Percentiles rank a stretch among this genome's conserved stretches.
Conservation (phyloP, 2,888 invertebrate species). For the Atrina japonica region DNA sequence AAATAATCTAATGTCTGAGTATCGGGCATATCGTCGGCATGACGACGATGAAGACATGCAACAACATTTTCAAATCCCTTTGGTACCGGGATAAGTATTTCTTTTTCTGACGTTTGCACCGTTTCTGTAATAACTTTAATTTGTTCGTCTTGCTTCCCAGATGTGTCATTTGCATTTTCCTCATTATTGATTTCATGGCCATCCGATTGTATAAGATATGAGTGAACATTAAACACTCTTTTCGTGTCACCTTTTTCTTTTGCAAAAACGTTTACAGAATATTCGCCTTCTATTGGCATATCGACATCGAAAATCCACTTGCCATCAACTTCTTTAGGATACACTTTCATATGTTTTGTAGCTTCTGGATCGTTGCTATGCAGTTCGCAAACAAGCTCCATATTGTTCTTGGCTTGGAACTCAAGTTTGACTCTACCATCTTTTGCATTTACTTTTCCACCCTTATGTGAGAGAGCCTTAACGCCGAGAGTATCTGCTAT, state of each 20-base stretch:
- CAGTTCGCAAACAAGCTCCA: slow-evolving; percentile 74
- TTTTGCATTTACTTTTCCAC: slow-evolving; percentile 61
- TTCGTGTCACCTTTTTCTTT: slow-evolving; percentile 62
- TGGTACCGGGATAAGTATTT: slow-evolving; percentile 69
- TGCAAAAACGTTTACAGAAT: slow-evolving; percentile 76
- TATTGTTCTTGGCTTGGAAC: slow-evolving; percentile 67
- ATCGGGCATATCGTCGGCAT: slow-evolving; percentile 69
- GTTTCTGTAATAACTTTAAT: slow-evolving; percentile 65
- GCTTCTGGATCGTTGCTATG: slow-evolving; percentile 68
- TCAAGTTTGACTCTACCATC: slow-evolving; percentile 63
- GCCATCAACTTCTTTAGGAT: slow-evolving; percentile 59
- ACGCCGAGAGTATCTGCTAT: slow-evolving; percentile 65
- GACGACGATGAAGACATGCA: slow-evolving; percentile 70
- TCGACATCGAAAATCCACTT: slow-evolving; percentile 73
- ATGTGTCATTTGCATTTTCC: neutral
- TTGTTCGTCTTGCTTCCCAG: slow-evolving; percentile 46
- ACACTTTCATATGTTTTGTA: slow-evolving; percentile 59
- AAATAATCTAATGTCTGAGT: slow-evolving; percentile 62
- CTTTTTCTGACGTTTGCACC: slow-evolving; percentile 72
- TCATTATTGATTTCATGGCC: slow-evolving; percentile 48
- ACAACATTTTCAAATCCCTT: slow-evolving; percentile 66
- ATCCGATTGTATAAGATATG: slow-evolving; percentile 69
- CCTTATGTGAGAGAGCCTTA: slow-evolving; percentile 65
- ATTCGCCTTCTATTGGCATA: slow-evolving; percentile 73
- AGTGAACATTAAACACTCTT: slow-evolving; percentile 69